Evolutionary conservation across 2,113 vertebrate genomes (phyloP), one percentile per base, ranked within the genome.

Genomic region (Tragelaphus buxtoni): DNA sequence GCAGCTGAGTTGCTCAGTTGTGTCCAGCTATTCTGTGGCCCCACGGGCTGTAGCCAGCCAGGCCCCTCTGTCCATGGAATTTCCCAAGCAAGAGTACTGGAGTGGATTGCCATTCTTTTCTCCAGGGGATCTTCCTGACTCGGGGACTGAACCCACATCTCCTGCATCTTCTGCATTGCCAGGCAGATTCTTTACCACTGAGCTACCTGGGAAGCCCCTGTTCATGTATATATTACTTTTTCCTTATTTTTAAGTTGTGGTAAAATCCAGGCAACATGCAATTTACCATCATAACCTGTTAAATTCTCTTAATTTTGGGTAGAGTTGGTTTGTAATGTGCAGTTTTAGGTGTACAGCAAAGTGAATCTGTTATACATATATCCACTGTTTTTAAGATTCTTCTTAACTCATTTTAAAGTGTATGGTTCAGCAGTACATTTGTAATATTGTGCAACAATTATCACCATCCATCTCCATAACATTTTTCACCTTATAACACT

Each of bases 101-200:
- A 74, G 39, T 74, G 69, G 39, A 42, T 74, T 42, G 39, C 69
- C 39, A 7, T 74, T 74, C 11, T 11, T 22, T 42, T 42, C 39
- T 74, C 69, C 39, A 42, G 22, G 11, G 5, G 11, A 26, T 74
- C 39, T 42, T 74, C 39, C 69, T 42, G 39, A 20, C 18, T 69
- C 2, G 0, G 65, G 9, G 9, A 74, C 26, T 0, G 1, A 74
- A 74, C 22, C n/a, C n/a, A 3, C n/a, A 69, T 39, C n/a, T 74
- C 11, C 11, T 74, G 39, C 0, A 0, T 42, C 39, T 74, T 42
- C 35, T 13, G 39, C 10, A 13, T 42, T 74, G 22, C 6, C 69
- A 42, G 39, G 22, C 14, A 42, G 22, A 7, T 42, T 42, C 22
- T 74, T 74, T 74, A 42, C 22, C 69, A 26, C 22, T 26, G 39